Conservation (phyloP, 2,113 vertebrate genomes). For the Apteryx owenii region DNA sequence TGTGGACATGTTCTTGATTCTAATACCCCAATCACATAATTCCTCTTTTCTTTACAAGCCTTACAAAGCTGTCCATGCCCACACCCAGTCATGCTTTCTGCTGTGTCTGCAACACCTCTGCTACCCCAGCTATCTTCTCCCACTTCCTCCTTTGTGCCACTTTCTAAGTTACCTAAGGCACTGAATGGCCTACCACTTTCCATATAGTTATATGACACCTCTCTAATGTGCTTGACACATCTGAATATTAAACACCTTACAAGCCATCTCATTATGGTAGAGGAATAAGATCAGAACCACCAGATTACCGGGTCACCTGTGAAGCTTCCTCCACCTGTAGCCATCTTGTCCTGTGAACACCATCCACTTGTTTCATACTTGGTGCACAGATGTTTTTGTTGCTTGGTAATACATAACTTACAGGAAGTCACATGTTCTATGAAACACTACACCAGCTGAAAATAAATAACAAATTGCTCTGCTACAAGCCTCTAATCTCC, state of each 20-base stretch:
- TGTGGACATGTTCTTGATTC: neutral
- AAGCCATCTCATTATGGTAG: neutral
- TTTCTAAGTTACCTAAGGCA: neutral
- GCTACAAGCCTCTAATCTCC: neutral
- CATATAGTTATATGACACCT: neutral
- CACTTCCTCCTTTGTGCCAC: neutral
- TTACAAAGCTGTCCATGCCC: neutral
- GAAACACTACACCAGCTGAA: neutral
- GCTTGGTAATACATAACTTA: neutral
- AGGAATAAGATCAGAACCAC: neutral
- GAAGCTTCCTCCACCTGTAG: neutral
- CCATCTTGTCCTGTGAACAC: neutral
- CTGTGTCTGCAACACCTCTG: neutral
- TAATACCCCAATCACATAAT: neutral
- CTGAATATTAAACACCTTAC: neutral
- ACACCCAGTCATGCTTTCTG: neutral
- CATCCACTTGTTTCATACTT: neutral
- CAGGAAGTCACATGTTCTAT: accelerated
- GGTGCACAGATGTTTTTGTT: neutral
- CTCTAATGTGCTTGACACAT: neutral
- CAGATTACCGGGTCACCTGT: neutral
- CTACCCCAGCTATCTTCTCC: neutral
- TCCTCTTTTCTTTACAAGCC: neutral
- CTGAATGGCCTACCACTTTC: neutral
- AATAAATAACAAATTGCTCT: neutral